Evolutionary conservation across 2,113 vertebrate genomes (phyloP).

Genomic region (Bubalus kerabau): DNA sequence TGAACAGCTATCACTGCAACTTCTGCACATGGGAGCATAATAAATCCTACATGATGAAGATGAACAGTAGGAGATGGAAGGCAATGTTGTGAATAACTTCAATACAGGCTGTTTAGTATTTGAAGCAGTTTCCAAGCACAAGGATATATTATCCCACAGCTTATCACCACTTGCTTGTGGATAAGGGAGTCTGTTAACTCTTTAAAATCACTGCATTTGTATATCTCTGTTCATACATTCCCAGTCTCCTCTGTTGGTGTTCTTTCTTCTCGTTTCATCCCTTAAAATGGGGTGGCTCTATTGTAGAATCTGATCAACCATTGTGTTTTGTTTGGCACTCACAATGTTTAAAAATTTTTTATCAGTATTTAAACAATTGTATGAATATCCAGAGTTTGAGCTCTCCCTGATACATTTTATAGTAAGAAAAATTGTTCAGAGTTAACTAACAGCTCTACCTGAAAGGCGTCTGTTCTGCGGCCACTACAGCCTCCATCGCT

Average conservation of each 20-base stretch:
- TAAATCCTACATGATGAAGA: conserved; percentile 14
- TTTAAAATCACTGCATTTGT: not conserved
- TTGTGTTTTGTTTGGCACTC: not conserved
- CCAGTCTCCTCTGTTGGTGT: not conserved
- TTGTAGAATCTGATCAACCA: not conserved
- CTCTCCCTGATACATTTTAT: not conserved
- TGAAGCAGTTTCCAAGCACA: not conserved
- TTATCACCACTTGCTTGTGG: not conserved
- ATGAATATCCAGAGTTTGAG: not conserved
- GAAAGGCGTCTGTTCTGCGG: not conserved
- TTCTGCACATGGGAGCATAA: not conserved
- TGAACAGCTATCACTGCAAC: not conserved
- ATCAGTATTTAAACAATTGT: not conserved
- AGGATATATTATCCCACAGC: not conserved
- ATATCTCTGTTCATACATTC: not conserved
- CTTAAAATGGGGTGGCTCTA: not conserved
- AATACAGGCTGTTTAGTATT: not conserved
- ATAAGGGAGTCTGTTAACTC: not conserved
- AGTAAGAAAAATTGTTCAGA: not conserved
- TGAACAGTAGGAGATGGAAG: conserved; percentile 14
- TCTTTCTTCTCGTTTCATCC: not conserved
- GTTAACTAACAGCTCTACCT: not conserved
- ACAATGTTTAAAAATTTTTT: not conserved
- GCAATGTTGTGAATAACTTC: not conserved
- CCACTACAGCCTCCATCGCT: not conserved